These are phyloP conservation scores for Orthosia gracilis DNA, from an alignment of 2,888 invertebrate species.

Conservation along the genomic window DNA sequence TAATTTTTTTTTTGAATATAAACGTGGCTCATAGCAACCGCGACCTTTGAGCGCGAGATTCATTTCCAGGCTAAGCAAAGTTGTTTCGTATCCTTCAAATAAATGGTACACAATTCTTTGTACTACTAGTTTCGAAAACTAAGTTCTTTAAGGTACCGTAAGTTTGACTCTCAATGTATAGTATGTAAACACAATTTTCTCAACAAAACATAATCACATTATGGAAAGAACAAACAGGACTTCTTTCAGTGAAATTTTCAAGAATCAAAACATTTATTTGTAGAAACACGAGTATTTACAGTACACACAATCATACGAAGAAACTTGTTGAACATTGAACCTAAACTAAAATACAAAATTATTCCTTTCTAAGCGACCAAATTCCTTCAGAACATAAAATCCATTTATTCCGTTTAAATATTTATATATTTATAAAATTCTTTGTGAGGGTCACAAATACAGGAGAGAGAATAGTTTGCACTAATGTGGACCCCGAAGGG, in stretches of 20 bases:
- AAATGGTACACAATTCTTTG: background rate
- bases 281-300: background rate
- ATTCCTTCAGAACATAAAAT: constrained; percentile 28
- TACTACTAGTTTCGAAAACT: background rate
- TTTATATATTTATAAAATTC: constrained; percentile 54
- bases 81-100: background rate
- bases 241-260: background rate
- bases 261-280: background rate
- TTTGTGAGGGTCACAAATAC: constrained; percentile 22
- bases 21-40: background rate
- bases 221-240: too few relatives aligned
- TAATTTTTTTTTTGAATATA: too few relatives aligned
- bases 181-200: background rate
- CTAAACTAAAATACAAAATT: constrained; percentile 2
- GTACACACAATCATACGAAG: background rate
- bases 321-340: constrained; percentile 13
- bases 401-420: constrained; percentile 50
- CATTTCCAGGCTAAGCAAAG: background rate
- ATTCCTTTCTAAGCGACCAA: background rate
- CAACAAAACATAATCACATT: too few relatives aligned
- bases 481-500: constrained; percentile 53
- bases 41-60: background rate
- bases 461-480: constrained; percentile 46
- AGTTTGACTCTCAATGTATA: background rate
- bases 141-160: background rate